phyloP scores from a whole-genome alignment of 2,113 vertebrate species.

The Nerophis lumbriciformis region DNA sequence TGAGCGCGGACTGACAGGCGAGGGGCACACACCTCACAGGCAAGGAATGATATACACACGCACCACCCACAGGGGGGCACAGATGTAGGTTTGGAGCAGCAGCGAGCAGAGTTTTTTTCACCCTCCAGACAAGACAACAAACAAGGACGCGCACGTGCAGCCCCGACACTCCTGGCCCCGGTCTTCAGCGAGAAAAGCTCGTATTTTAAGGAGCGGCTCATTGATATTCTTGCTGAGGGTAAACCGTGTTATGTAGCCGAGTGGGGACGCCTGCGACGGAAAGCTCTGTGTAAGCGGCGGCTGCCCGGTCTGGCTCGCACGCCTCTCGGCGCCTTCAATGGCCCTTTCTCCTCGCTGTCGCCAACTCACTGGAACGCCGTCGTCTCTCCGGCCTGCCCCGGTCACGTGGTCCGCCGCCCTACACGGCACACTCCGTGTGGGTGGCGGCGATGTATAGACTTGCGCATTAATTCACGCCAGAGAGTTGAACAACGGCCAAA shows the following conservation, averaged over 20 bases:
- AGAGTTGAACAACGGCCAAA: constrained; percentile 67
- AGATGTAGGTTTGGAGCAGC: constrained; percentile 51
- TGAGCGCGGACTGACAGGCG: constrained; percentile 36
- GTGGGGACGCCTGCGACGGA: constrained; percentile 71
- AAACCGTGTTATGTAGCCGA: constrained; percentile 71
- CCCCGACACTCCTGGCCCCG: constrained; percentile 46
- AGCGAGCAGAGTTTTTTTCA: constrained; percentile 62
- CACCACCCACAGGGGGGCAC: constrained; percentile 37
- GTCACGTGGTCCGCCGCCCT: constrained; percentile 52
- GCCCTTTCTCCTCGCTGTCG: constrained; percentile 64
- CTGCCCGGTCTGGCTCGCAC: constrained; percentile 58
- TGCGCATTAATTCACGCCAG: constrained; percentile 67
- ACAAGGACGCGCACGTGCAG: constrained; percentile 64
- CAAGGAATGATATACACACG: constrained; percentile 28
- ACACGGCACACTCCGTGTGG: constrained; percentile 60
- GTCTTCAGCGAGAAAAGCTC: constrained; percentile 52
- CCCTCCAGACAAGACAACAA: constrained; percentile 64
- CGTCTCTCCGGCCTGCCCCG: constrained; percentile 33
- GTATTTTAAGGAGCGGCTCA: constrained; percentile 63
- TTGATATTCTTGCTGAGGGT: constrained; percentile 71
- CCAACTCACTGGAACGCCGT: constrained; percentile 51
- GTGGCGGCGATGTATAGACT: constrained; percentile 65
- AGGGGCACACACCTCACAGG: constrained; percentile 34
- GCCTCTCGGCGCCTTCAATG: constrained; percentile 71
- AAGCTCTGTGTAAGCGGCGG: constrained; percentile 68